Conservation (phyloP, 2,888 invertebrate genomes). For the Chaitophorus viminalis region DNA sequence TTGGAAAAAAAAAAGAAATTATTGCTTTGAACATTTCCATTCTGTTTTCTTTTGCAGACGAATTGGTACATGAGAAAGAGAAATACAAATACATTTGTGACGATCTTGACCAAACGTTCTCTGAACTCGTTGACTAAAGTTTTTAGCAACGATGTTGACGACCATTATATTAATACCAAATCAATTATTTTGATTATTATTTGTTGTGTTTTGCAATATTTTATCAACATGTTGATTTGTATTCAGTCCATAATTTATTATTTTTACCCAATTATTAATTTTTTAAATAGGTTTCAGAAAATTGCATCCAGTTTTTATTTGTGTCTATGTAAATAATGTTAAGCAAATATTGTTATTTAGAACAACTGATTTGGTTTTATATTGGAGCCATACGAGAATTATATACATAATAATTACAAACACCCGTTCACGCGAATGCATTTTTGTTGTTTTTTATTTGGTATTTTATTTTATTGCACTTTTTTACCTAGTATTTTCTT, state of each 20-base stretch:
- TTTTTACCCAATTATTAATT: slow-evolving; percentile 48
- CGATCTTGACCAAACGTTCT: slow-evolving; percentile 80
- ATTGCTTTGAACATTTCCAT: slow-evolving; percentile 62
- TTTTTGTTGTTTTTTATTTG: slow-evolving; percentile 34
- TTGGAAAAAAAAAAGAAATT: slow-evolving; percentile 37
- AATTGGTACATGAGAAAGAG: slow-evolving; percentile 77
- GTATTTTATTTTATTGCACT: slow-evolving; percentile 25
- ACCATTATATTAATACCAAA: slow-evolving; percentile 43
- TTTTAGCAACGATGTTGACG: slow-evolving; percentile 14
- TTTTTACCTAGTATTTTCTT: slow-evolving; percentile 5
- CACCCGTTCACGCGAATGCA: slow-evolving; percentile 46
- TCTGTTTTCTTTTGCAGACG: slow-evolving; percentile 69
- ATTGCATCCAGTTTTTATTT: slow-evolving; percentile 44
- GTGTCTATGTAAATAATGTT: slow-evolving; percentile 55
- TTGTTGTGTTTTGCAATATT: slow-evolving; percentile 56
- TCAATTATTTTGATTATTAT: slow-evolving; percentile 47
- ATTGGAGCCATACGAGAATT: slow-evolving; percentile 20
- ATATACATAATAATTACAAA: slow-evolving; percentile 49
- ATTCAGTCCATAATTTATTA: slow-evolving; percentile 41
- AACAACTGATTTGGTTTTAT: slow-evolving; percentile 34
- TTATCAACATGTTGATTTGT: slow-evolving; percentile 60
- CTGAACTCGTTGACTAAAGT: slow-evolving; percentile 75
- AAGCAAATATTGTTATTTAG: slow-evolving; percentile 34
- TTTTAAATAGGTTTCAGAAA: slow-evolving; percentile 34
- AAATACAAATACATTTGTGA: slow-evolving; percentile 82